Conservation (phyloP, 2,113 vertebrate species). For the Psilopsiagon aymara region DNA sequence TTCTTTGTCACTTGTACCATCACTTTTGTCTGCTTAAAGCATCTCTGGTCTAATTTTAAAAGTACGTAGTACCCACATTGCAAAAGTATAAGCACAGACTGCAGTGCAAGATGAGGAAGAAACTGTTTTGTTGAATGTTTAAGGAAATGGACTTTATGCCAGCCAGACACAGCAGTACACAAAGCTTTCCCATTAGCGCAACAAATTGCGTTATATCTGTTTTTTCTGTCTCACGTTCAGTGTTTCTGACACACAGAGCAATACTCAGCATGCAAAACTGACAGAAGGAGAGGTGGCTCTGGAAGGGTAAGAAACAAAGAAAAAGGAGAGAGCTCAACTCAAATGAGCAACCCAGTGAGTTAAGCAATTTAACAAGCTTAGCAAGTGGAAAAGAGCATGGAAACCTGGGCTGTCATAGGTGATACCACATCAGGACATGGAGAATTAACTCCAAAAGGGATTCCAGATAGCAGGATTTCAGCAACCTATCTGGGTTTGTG, state of each 20-base stretch:
- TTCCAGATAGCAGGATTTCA: rapidly evolving
- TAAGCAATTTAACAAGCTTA: neutral
- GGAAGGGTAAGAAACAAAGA: neutral
- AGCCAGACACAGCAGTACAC: neutral
- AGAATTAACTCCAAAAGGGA: neutral
- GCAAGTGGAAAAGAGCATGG: neutral
- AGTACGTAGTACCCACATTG: neutral
- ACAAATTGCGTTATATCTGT: neutral
- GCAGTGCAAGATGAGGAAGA: neutral
- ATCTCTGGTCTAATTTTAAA: neutral
- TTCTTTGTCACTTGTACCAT: neutral
- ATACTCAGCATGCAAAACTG: neutral
- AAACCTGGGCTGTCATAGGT: neutral
- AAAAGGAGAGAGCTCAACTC: neutral
- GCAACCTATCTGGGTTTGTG: neutral
- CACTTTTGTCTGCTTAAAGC: neutral
- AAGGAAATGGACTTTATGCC: neutral
- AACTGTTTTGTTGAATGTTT: neutral
- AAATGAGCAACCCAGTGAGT: neutral
- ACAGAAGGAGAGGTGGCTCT: neutral
- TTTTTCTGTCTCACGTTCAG: neutral
- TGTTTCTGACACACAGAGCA: neutral
- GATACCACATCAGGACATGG: neutral
- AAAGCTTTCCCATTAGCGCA: neutral
- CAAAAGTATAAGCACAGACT: neutral